Conservation (phyloP, 2,113 vertebrate species). For the Pollachius pollachius region DNA sequence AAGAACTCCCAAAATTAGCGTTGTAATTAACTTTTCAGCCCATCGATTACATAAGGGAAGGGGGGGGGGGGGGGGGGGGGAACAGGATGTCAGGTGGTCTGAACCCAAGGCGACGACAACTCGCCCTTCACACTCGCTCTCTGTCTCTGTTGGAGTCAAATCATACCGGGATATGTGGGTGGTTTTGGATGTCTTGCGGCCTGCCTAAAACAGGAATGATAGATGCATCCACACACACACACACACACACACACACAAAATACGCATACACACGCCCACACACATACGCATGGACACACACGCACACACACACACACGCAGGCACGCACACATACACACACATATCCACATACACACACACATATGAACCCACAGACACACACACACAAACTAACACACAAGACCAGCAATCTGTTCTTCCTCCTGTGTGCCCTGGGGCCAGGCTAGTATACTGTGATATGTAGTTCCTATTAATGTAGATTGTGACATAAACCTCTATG, state of each 20-base stretch:
- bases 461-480: not conserved
- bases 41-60: not conserved
- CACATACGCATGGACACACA: too few species aligned
- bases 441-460: too few species aligned
- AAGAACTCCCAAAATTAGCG: not conserved
- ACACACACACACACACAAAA: too few species aligned
- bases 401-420: slow-evolving; percentile 35
- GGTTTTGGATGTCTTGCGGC: slow-evolving; percentile 23
- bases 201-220: too few species aligned
- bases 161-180: slow-evolving; percentile 30
- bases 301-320: too few species aligned
- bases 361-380: too few species aligned
- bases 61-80: not conserved
- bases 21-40: not conserved
- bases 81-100: not conserved
- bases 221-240: too few species aligned
- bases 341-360: too few species aligned
- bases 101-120: not conserved
- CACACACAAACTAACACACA: not conserved
- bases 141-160: slow-evolving; percentile 52
- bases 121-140: slow-evolving; percentile 31
- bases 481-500: not conserved
- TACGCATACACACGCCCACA: too few species aligned
- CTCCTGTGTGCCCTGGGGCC: too few species aligned
- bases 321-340: too few species aligned